Evolutionary conservation across 2,888 invertebrate genomes (phyloP).

Genomic region (Megalurothrips usitatus): DNA sequence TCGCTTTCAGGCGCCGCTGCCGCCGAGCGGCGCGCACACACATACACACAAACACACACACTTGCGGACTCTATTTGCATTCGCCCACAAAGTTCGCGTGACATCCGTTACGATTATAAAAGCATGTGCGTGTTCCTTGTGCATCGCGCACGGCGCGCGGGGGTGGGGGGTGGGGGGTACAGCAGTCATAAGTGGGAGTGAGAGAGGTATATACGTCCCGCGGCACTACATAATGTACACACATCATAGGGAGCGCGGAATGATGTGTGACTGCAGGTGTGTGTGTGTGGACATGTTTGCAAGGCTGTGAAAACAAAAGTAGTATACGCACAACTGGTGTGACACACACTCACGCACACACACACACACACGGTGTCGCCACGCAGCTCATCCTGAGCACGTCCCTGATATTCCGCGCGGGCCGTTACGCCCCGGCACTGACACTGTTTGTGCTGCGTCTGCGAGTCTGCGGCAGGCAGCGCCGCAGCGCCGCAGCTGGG

Average conservation of each 20-base stretch:
- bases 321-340: neutral
- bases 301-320: constrained; percentile 8
- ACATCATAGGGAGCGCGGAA: neutral
- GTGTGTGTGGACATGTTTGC: constrained; percentile 3
- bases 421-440: too few species aligned
- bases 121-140: neutral
- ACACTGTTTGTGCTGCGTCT: too few species aligned
- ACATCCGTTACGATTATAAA: constrained; percentile 3
- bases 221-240: too few species aligned
- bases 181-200: too few species aligned
- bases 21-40: neutral
- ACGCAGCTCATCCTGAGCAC: too few species aligned
- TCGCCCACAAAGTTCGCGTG: neutral
- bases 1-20: neutral
- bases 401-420: too few species aligned
- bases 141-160: neutral
- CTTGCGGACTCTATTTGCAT: neutral
- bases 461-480: too few species aligned
- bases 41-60: neutral
- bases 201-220: neutral
- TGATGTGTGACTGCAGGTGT: neutral
- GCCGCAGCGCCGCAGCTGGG: too few species aligned
- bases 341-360: neutral
- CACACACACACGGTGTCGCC: too few species aligned
- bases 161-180: too few species aligned